Percentiles rank a stretch among this genome's conserved stretches.
phyloP scores from a whole-genome alignment of 2,888 invertebrate genomes.

The Lycaena phlaeas region DNA sequence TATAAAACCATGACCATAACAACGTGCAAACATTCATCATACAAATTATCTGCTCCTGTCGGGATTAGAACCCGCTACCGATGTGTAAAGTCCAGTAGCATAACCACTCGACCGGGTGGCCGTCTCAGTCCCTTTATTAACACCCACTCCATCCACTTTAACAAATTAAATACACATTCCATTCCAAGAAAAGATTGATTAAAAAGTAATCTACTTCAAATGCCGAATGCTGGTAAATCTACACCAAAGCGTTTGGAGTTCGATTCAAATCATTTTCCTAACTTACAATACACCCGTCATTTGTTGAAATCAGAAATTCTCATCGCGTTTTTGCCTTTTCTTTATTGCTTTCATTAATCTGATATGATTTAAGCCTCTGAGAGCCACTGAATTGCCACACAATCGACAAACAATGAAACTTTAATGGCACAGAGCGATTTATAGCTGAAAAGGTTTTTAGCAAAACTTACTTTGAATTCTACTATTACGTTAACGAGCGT shows the following conservation, averaged over 20 bases:
- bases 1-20: no score
- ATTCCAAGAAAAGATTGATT: no score
- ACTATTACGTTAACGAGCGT: background rate
- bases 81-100: no score
- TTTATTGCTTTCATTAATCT: constrained; percentile 18
- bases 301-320: background rate
- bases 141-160: no score
- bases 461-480: constrained; percentile 8
- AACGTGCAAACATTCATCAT: no score
- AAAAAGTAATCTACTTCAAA: no score
- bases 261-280: background rate
- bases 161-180: no score
- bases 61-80: no score
- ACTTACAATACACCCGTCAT: background rate
- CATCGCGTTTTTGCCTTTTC: constrained; percentile 4
- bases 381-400: constrained; percentile 9
- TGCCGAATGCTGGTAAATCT: constrained; percentile 1
- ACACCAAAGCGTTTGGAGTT: background rate
- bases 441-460: constrained; percentile 9
- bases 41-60: no score
- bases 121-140: no score
- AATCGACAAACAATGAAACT: constrained; percentile 13
- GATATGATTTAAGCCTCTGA: constrained; percentile 14
- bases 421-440: constrained; percentile 14
- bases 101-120: no score